Base-by-base conservation (phyloP, 2,113 vertebrate genomes). In the Eolophus roseicapilla region DNA sequence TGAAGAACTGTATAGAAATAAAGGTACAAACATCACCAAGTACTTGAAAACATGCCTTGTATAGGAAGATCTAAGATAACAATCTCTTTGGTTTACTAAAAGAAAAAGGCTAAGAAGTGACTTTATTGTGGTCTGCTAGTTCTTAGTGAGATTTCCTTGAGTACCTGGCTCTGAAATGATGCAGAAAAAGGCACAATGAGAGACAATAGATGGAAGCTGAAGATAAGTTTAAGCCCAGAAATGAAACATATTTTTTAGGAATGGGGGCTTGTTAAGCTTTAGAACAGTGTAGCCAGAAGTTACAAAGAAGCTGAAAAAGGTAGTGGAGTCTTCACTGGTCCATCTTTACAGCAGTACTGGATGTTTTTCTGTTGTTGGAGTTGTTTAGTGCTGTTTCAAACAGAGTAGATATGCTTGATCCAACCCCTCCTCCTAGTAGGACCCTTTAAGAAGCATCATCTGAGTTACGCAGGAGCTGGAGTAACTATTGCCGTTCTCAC, bases 351-450 rank as follows among this genome's bases (percentile, higher is more conserved):
- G 18, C 6, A 75, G 17, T 15, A 46, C 21, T 53, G 41, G 15
- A 33, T 52, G 3, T 57, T 94, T 29, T 82, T 82, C 24, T 84
- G 28, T 14, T 64, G 23, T 19, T 85, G 17, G 20, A 33, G 11
- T 60, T 75, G 21, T 37, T 35, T 17, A 39, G 4, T 35, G 12
- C 17, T 63, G 9, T 59, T 64, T 70, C 53, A 67, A 65, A 78
- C 21, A 46, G 28, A n/a, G 13, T 23, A 53, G 20, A 28, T 27
- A n/a, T 7, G 11, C 33, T 62, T 79, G 14, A 62, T 52, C 8
- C 27, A 64, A 18, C 5, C 8, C 9, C 2, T 77, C 49, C 9
- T 52, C 5, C 0, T 0, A 11, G 3, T 13, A 57, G 12, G 11
- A 37, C 39, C 6, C 23, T 12, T 5, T 37, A 25, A 16, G 7